These are phyloP conservation scores for Gorilla gorilla DNA, from an alignment of 2,113 vertebrate species.

Conservation along the genomic window DNA sequence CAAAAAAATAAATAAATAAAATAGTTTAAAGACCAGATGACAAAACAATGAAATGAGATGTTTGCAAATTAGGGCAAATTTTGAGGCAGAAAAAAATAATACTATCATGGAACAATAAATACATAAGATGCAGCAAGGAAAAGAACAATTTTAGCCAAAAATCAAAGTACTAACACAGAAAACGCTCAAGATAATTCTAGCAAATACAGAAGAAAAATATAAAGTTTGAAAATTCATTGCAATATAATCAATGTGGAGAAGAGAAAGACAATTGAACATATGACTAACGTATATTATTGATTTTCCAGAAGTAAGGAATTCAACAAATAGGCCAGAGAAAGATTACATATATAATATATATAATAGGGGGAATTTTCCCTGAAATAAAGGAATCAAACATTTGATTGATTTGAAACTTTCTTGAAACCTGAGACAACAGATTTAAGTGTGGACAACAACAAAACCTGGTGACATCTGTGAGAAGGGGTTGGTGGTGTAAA, in stretches of 20 bases:
- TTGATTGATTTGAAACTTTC: background rate
- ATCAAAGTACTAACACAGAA: background rate
- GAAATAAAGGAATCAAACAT: background rate
- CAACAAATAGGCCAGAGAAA: background rate
- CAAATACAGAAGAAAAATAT: background rate
- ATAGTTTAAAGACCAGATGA: background rate
- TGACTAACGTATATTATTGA: background rate
- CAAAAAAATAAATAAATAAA: no score
- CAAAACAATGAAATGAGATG: background rate
- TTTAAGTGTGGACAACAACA: background rate
- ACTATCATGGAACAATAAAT: background rate
- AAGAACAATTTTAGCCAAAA: background rate
- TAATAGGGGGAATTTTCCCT: background rate
- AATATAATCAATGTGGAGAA: background rate
- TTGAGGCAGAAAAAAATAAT: background rate
- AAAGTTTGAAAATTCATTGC: background rate
- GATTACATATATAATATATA: background rate
- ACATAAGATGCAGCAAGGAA: background rate
- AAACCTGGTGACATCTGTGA: background rate
- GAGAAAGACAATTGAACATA: background rate
- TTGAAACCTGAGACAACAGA: background rate
- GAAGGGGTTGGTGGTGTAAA: background rate
- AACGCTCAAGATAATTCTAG: background rate
- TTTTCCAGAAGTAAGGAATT: background rate
- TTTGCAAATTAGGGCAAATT: background rate